Conservation (phyloP, 2,113 vertebrate species). For the Condylura cristata region DNA sequence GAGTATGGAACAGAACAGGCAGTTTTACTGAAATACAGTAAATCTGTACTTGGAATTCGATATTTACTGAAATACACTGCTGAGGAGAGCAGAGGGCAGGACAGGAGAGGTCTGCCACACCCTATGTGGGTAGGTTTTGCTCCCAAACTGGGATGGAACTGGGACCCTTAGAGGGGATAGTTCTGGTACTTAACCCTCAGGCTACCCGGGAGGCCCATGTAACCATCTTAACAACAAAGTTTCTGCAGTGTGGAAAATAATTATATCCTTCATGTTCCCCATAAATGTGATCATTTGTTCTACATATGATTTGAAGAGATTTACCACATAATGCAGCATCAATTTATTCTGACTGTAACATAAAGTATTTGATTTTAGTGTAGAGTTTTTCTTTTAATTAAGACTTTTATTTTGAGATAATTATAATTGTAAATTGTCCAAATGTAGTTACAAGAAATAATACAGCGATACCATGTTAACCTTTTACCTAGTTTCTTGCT, state of each 20-base stretch:
- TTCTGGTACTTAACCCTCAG: too few species aligned
- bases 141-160: too few species aligned
- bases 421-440: neutral
- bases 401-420: neutral
- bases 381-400: neutral
- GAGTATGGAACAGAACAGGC: too few species aligned
- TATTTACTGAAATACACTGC: too few species aligned
- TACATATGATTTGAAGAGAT: neutral
- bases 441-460: neutral
- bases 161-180: too few species aligned
- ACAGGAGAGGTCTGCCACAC: too few species aligned
- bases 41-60: too few species aligned
- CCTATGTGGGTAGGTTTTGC: too few species aligned
- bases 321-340: neutral
- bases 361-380: neutral
- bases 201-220: too few species aligned
- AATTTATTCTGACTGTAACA: neutral
- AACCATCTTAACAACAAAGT: neutral
- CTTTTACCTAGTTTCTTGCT: neutral
- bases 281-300: neutral
- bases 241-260: neutral
- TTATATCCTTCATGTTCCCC: neutral
- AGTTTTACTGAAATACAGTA: too few species aligned
- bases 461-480: neutral
- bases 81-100: too few species aligned